Base-by-base conservation (phyloP, 2,888 invertebrate species). In the Rotaria socialis region DNA sequence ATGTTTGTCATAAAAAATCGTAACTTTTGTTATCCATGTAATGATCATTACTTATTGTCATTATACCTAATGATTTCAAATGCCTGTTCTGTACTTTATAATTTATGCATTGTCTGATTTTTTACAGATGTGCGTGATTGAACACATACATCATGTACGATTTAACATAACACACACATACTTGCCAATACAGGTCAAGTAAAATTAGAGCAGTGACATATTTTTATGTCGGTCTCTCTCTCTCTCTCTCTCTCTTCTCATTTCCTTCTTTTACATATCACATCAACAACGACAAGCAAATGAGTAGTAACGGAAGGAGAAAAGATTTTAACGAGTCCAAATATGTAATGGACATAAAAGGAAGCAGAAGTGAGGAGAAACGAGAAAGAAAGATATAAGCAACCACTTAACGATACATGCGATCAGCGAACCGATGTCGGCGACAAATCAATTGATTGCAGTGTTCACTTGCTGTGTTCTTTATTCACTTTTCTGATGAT, bases 51-150 rank as follows among this genome's bases (percentile, higher is more conserved):
- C 35, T 6, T 35, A 67, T 35, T 67, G 67, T 67, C 67, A 67
- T 35, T 14, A 67, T 14, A 41, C 35, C 6, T 27, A 67, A 67
- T 67, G 67, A 67, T 67, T 67, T 11, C 19, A 7, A 67, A 41
- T 4, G 27, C 24, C 8, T 35, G 35, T 67, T 35, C 67, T 67
- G 16, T 67, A 14, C 35, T 67, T 19, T 35, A 19, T 67, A 67
- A 41, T 11, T 41, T 67, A 35, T 67, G 35, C 35, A 35, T 67
- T 67, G 67, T 35, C 35, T 67, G 67, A 67, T 67, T 67, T 67
- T 67, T 67, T 67, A 67, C 67, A 67, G 67, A 67, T 67, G 67
- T 67, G 35, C 67, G 67, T 67, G 67, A 67, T 67, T 67, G 67
- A 67, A 67, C 67, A 67, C 67, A 41, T 67, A 35, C 67, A 67